A percentile compares a stretch with the other conserved stretches of the same genome.
Conservation (phyloP, 2,797 vertebrate species). For the Arremon aurantiirostris region DNA sequence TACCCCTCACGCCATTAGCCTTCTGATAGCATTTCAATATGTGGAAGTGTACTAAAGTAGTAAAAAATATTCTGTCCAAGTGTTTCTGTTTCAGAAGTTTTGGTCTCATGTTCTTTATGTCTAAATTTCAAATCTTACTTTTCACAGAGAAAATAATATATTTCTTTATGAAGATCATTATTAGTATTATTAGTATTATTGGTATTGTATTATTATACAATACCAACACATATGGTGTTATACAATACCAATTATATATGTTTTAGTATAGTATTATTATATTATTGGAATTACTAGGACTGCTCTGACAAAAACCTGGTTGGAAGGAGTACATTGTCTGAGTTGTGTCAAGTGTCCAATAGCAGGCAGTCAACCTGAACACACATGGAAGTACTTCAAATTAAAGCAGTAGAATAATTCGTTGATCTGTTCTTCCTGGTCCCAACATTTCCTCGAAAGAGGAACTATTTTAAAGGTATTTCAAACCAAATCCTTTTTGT, state of each 20-base stretch:
- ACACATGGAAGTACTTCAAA: not conserved
- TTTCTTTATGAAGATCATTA: not conserved
- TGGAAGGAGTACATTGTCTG: not conserved
- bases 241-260: too few relatives aligned
- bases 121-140: not conserved
- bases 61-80: not conserved
- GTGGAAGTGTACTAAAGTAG: not conserved
- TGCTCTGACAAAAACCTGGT: not conserved
- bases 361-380: not conserved
- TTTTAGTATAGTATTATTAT: too few relatives aligned
- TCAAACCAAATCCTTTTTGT: not conserved
- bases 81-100: not conserved
- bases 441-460: not conserved
- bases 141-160: not conserved
- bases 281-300: not conserved
- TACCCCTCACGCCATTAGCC: fast-evolving
- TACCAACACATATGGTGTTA: too few relatives aligned
- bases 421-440: not conserved
- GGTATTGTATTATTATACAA: too few relatives aligned
- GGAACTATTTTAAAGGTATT: not conserved
- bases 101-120: not conserved
- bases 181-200: too few relatives aligned
- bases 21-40: not conserved
- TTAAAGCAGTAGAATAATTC: not conserved
- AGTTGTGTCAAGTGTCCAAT: not conserved